Evolutionary conservation across 1,140 invertebrate species (phyloP).

Genomic region (Parapsyche elsis): DNA sequence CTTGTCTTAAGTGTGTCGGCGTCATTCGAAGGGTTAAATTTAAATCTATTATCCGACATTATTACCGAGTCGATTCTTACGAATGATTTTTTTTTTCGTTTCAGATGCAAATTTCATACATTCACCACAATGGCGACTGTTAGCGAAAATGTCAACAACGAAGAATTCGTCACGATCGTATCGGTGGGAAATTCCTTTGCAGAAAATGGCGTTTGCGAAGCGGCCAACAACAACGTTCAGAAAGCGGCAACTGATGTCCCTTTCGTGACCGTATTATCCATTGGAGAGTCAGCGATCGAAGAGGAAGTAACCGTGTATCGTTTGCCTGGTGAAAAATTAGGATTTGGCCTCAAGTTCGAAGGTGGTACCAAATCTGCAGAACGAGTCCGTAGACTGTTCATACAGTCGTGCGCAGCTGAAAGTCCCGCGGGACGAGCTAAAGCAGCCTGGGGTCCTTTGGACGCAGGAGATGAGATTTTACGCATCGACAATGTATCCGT

Average conservation of each 20-base stretch:
- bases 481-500: constrained; percentile 84
- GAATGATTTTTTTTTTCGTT: constrained; percentile 33
- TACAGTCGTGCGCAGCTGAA: constrained; percentile 89
- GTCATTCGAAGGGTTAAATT: not conserved
- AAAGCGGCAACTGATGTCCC: constrained; percentile 58
- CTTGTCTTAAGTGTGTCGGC: too few relatives aligned
- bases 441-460: constrained; percentile 82
- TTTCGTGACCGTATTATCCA: constrained; percentile 66
- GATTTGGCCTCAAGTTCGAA: constrained; percentile 92
- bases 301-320: constrained; percentile 82
- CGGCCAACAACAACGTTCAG: constrained; percentile 49
- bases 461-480: constrained; percentile 89
- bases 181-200: constrained; percentile 62
- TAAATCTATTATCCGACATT: not conserved
- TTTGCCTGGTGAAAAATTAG: constrained; percentile 87
- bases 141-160: constrained; percentile 60
- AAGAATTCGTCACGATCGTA: constrained; percentile 68
- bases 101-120: constrained; percentile 44
- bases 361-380: constrained; percentile 83
- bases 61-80: not conserved
- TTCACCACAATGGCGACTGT: constrained; percentile 25
- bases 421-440: constrained; percentile 85
- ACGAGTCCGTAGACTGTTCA: constrained; percentile 77
- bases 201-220: constrained; percentile 9
- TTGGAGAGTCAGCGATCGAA: constrained; percentile 60